Evolutionary conservation across 2,888 invertebrate genomes (phyloP).

Genomic region (Lasioglossum pauxillum): DNA sequence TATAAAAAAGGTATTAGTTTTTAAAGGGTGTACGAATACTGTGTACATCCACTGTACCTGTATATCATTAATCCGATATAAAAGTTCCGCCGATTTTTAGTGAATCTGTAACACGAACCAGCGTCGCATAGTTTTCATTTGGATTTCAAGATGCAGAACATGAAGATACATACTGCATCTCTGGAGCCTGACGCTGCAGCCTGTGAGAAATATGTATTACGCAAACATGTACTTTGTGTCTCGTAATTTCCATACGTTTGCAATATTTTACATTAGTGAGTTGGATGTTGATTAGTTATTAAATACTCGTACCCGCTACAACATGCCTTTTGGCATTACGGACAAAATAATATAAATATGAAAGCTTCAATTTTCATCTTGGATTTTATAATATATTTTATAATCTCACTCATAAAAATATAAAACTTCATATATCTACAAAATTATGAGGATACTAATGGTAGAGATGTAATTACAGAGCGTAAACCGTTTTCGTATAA

Average conservation of each 20-base stretch:
- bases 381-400: neutral
- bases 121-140: slow-evolving; percentile 53
- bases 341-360: neutral
- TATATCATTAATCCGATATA: neutral
- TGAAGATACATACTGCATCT: slow-evolving; percentile 29
- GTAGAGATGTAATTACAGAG: neutral
- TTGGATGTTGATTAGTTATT: slow-evolving; percentile 53
- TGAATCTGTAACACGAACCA: slow-evolving; percentile 18
- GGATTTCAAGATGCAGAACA: slow-evolving; percentile 28
- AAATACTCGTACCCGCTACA: slow-evolving; percentile 32
- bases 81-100: neutral
- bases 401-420: neutral
- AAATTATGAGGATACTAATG: neutral
- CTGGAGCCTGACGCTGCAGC: slow-evolving; percentile 1
- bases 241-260: slow-evolving; percentile 46
- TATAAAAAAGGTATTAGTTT: no score
- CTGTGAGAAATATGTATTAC: slow-evolving; percentile 48
- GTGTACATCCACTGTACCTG: no score
- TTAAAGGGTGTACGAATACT: no score
- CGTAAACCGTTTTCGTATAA: neutral
- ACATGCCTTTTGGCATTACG: neutral
- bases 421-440: neutral
- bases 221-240: slow-evolving; percentile 46
- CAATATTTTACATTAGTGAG: slow-evolving; percentile 35
- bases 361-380: neutral